phyloP scores from a whole-genome alignment of 1,140 invertebrate genomes.

The Trachelipus rathkii region DNA sequence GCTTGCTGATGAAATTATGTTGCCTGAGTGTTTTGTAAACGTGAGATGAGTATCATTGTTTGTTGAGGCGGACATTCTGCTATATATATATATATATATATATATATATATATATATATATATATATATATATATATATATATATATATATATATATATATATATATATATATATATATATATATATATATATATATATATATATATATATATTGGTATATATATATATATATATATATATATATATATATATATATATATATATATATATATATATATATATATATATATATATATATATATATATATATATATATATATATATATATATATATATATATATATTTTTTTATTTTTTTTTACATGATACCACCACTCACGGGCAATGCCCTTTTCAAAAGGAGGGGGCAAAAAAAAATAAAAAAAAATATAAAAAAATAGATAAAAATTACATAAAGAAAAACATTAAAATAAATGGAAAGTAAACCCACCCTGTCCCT shows the following conservation, averaged over 20 bases:
- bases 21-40: too few relatives aligned
- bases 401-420: too few relatives aligned
- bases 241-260: slow-evolving; percentile 14
- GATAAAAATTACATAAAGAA: too few relatives aligned
- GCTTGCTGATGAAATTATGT: too few relatives aligned
- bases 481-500: too few relatives aligned
- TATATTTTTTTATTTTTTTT: neutral
- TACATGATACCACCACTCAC: too few relatives aligned
- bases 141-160: slow-evolving; percentile 15
- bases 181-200: slow-evolving; percentile 13
- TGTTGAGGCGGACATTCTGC: too few relatives aligned
- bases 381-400: too few relatives aligned
- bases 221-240: neutral
- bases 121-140: slow-evolving; percentile 15
- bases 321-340: neutral
- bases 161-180: slow-evolving; percentile 13
- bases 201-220: neutral
- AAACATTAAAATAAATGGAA: too few relatives aligned
- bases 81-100: neutral
- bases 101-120: slow-evolving; percentile 15
- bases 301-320: neutral
- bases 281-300: neutral
- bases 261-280: slow-evolving; percentile 15
- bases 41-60: too few relatives aligned
- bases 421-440: too few relatives aligned